Conservation (phyloP, 2,888 invertebrate species). For the Luffia ferchaultella region DNA sequence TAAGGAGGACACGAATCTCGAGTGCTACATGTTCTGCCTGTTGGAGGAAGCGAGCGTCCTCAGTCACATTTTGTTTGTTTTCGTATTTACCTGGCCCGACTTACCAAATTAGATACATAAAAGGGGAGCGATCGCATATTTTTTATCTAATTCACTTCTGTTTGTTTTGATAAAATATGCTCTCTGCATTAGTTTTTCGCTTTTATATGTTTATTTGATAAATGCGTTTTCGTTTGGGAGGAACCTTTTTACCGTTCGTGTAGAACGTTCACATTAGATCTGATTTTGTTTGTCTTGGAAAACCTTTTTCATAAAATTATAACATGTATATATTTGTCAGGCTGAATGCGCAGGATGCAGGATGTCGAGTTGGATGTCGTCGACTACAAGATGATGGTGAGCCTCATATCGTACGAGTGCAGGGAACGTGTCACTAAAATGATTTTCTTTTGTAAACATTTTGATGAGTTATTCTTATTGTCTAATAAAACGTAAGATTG, state of each 20-base stretch:
- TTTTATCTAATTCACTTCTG: conserved; percentile 30
- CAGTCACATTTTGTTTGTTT: conserved; percentile 26
- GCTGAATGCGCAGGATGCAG: too few relatives aligned
- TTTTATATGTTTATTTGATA: too few relatives aligned
- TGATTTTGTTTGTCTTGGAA: too few relatives aligned
- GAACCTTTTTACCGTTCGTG: too few relatives aligned
- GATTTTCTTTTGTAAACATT: conserved; percentile 46
- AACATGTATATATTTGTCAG: too few relatives aligned
- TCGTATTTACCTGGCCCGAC: conserved; percentile 18
- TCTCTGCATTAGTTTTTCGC: too few relatives aligned
- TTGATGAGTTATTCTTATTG: too few relatives aligned
- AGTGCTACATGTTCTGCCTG: conserved; percentile 64
- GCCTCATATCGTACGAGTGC: conserved; percentile 52
- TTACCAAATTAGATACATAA: conserved; percentile 33
- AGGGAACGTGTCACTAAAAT: conserved; percentile 40
- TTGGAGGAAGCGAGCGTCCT: conserved; percentile 59
- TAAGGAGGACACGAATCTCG: conserved; percentile 60
- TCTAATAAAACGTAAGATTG: too few relatives aligned
- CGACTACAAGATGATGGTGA: conserved; percentile 55
- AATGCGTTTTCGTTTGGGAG: too few relatives aligned
- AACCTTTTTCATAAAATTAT: too few relatives aligned
- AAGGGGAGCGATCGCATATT: conserved; percentile 28
- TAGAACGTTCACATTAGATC: too few relatives aligned
- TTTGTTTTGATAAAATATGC: conserved; percentile 1
- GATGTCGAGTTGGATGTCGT: conserved; percentile 46